Base-by-base conservation (phyloP, 1,140 invertebrate species). In the Drosophila equinoxialis region DNA sequence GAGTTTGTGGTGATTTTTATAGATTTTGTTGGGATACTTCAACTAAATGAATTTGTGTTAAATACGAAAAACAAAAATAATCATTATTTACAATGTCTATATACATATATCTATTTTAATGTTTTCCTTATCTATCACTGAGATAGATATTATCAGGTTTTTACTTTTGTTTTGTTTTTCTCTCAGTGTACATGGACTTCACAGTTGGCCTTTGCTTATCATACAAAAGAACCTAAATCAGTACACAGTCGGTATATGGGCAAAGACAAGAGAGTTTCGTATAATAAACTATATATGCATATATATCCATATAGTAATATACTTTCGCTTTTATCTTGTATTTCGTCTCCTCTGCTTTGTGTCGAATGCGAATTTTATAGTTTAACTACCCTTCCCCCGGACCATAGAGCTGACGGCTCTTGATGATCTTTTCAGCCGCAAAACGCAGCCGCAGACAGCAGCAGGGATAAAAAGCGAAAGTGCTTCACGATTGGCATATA, bases 381-480 rank as follows among this genome's bases (percentile, higher is more conserved):
- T 13, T 64, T n/a, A 45, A 48, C 33, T 58, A 17, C 55, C 59
- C 37, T 17, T 37, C 37, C 39, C 35, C 10, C 35, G 35, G 10
- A 59, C 17, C 33, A 37, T 59, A 37, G 17, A 48, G 6, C 45
- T 37, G 35, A 20, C 7, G 30, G 5, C 30, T 30, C 6, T 48
- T 48, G 42, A 48, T 48, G 14, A 48, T 48, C 14, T 48, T 26
- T 26, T 48, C 42, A 8, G 45, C 45, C 17, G 30, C 30, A 30
- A 6, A 30, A 6, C 5, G 6, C 20, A 39, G 37, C 37, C 11
- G 11, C 30, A 33, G 26, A 35, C n/a, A 59, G 37, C 30, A 5
- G 30, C 30, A 39, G 45, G 62, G 45, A 64, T 64, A 64, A 64
- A 59, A 64, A 51, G 62, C 26, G 62, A 64, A 64, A 48, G 62